Conservation (phyloP, 2,113 vertebrate genomes). For the Vanacampus margaritifer region DNA sequence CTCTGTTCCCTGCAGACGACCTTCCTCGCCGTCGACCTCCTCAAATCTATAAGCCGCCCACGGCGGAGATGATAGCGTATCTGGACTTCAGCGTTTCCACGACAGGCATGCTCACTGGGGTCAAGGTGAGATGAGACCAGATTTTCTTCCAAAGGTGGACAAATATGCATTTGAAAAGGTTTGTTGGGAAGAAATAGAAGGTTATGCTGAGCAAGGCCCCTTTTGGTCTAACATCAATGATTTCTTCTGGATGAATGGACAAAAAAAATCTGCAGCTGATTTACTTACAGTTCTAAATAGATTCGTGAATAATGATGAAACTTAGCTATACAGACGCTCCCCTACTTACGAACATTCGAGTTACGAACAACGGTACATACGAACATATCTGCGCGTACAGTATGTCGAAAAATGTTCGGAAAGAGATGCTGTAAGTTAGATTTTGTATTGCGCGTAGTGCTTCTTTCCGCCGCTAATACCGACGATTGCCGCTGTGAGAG, state of each 20-base stretch:
- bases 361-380: no score
- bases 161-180: background rate
- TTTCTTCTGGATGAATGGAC: background rate
- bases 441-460: no score
- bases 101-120: slow-evolving; percentile 97
- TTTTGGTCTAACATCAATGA: background rate
- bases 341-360: no score
- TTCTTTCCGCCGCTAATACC: no score
- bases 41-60: slow-evolving; percentile 93
- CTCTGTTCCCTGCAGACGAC: slow-evolving; percentile 78
- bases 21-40: slow-evolving; percentile 87
- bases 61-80: slow-evolving; percentile 94
- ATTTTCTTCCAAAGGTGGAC: background rate
- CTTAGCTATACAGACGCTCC: no score
- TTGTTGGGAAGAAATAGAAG: background rate
- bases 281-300: no score
- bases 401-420: no score
- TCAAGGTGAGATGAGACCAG: slow-evolving; percentile 78
- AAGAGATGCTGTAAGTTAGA: no score
- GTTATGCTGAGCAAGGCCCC: background rate
- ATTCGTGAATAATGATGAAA: no score
- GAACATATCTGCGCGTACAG: no score
- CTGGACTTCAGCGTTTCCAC: slow-evolving; percentile 97
- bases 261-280: no score
- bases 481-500: no score